Conservation (phyloP, 2,888 invertebrate genomes). For the Zonitis immaculata region DNA sequence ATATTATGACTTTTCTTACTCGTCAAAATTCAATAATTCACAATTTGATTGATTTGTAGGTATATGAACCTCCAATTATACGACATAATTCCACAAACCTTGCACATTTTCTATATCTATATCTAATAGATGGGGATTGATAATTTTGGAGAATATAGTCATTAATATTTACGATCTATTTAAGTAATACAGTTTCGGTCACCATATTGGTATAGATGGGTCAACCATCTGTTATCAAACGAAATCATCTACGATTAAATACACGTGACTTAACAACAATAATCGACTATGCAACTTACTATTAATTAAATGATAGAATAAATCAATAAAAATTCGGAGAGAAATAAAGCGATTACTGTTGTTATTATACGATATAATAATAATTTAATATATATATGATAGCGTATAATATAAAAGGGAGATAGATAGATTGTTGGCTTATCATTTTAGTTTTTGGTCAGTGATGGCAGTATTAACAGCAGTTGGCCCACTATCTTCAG, state of each 20-base stretch:
- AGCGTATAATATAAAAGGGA: background rate
- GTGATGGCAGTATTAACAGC: background rate
- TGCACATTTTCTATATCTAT: too few relatives aligned
- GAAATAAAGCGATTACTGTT: too few relatives aligned
- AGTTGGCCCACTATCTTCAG: background rate
- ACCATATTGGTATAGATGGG: background rate
- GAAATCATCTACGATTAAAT: background rate
- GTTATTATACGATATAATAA: too few relatives aligned
- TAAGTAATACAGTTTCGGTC: background rate
- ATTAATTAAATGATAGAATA: background rate
- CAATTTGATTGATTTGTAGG: too few relatives aligned
- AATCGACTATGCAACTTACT: background rate
- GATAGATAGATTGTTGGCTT: background rate
- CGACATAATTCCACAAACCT: too few relatives aligned
- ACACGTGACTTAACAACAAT: too few relatives aligned
- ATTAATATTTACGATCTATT: background rate
- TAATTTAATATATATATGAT: too few relatives aligned
- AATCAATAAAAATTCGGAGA: background rate
- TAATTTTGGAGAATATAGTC: background rate
- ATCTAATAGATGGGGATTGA: background rate
- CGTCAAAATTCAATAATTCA: too few relatives aligned
- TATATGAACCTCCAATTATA: too few relatives aligned
- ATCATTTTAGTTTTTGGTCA: background rate
- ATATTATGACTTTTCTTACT: too few relatives aligned
- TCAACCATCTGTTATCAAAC: background rate